These are phyloP conservation scores for Propithecus perrieri DNA, from an alignment of 2,797 vertebrate genomes.

Conservation along the genomic window DNA sequence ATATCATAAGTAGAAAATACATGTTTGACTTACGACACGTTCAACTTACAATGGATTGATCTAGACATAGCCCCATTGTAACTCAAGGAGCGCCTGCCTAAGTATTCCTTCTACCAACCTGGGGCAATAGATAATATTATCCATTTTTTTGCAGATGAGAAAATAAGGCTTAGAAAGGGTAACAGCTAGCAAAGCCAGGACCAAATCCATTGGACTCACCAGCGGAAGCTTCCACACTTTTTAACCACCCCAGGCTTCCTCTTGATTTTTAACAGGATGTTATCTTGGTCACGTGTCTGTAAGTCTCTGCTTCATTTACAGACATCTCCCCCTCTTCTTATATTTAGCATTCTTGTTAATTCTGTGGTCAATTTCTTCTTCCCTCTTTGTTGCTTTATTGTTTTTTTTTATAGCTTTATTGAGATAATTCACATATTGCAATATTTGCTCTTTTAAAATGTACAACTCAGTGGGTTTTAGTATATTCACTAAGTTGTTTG, in stretches of 20 bases:
- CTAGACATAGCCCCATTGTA: not conserved
- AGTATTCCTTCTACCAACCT: not conserved
- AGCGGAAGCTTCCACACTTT: fast-evolving
- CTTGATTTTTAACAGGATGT: not conserved
- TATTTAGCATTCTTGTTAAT: not conserved
- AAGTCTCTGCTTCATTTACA: not conserved
- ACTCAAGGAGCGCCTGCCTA: not conserved
- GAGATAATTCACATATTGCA: not conserved
- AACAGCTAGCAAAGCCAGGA: not conserved
- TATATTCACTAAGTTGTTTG: not conserved
- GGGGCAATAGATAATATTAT: not conserved
- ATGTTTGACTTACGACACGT: not conserved
- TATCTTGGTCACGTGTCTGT: not conserved
- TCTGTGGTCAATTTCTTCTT: not conserved
- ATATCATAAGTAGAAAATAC: not conserved
- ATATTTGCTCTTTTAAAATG: not conserved
- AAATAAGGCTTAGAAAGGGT: not conserved
- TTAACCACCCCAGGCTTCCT: not conserved
- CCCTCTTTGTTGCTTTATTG: not conserved
- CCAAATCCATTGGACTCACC: not conserved
- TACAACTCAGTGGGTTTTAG: not conserved
- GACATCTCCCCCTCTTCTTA: not conserved
- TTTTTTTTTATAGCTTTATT: not conserved
- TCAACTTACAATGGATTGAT: not conserved
- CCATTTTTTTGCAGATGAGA: not conserved